Evolutionary conservation across 2,797 vertebrate genomes (phyloP).

Genomic region (Lacerta bilineata): DNA sequence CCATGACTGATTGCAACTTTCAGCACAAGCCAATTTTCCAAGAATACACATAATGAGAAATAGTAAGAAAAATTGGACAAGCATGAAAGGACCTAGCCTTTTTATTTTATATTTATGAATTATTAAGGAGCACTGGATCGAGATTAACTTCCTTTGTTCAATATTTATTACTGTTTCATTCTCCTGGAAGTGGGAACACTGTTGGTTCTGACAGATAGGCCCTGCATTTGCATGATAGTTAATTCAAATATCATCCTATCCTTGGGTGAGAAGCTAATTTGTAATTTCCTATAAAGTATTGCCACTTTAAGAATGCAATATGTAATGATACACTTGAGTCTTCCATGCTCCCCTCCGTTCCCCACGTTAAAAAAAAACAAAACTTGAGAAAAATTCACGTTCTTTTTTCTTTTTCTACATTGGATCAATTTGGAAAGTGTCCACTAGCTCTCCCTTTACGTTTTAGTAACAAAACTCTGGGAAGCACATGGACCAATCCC

Average conservation of each 20-base stretch:
- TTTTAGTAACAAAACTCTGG: slow-evolving; percentile 52
- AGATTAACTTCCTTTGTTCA: slow-evolving; percentile 68
- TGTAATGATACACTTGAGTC: slow-evolving; percentile 25
- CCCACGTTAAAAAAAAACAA: not conserved
- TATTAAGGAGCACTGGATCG: slow-evolving; percentile 34
- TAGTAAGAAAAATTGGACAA: slow-evolving; percentile 1
- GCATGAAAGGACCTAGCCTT: not conserved
- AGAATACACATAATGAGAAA: slow-evolving; percentile 29
- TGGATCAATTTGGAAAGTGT: slow-evolving; percentile 53
- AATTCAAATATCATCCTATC: slow-evolving; percentile 40
- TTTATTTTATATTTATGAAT: slow-evolving; percentile 69
- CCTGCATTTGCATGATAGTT: slow-evolving; percentile 58
- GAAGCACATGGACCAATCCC: not conserved
- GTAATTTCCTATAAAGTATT: slow-evolving; percentile 66
- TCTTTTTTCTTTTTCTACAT: not conserved
- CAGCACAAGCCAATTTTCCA: slow-evolving; percentile 33
- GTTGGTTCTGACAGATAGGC: slow-evolving; percentile 32
- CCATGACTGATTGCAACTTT: slow-evolving; percentile 23
- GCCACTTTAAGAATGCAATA: slow-evolving; percentile 36
- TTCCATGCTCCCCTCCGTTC: slow-evolving; percentile 8
- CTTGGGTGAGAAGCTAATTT: slow-evolving; percentile 69
- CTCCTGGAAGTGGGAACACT: slow-evolving; percentile 51
- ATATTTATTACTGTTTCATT: slow-evolving; percentile 74
- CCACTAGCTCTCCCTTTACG: slow-evolving; percentile 29
- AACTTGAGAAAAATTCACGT: not conserved